Conservation (phyloP, 2,797 vertebrate species). For the Hypotaenidia okinawae region DNA sequence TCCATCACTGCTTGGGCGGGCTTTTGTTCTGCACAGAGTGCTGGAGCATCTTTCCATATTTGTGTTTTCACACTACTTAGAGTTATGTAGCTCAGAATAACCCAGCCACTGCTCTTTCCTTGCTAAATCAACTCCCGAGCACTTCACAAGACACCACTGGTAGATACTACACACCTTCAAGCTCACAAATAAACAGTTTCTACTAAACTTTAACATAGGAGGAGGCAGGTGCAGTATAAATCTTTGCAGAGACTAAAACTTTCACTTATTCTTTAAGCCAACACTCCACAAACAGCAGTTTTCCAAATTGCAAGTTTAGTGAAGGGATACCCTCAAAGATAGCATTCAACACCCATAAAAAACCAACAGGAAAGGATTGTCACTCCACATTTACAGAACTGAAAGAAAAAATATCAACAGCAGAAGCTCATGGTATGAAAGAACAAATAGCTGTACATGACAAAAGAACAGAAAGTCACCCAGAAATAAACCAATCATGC, state of each 20-base stretch:
- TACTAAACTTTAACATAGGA: neutral
- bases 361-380: neutral
- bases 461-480: slow-evolving; percentile 47
- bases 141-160: neutral
- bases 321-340: neutral
- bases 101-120: neutral
- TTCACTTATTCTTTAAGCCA: neutral
- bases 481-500: slow-evolving; percentile 49
- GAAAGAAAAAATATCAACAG: neutral
- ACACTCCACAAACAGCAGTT: neutral
- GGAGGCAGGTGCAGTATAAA: neutral
- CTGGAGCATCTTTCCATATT: neutral
- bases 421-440: neutral
- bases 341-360: neutral
- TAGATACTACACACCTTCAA: neutral
- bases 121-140: neutral
- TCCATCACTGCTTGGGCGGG: neutral
- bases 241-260: neutral
- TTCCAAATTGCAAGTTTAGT: neutral
- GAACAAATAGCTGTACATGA: slow-evolving; percentile 1
- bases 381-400: neutral
- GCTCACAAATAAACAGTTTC: neutral
- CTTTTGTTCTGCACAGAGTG: neutral
- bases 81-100: neutral
- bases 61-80: neutral